Conservation (phyloP, 1,140 invertebrate species). For the Ooceraea biroi region DNA sequence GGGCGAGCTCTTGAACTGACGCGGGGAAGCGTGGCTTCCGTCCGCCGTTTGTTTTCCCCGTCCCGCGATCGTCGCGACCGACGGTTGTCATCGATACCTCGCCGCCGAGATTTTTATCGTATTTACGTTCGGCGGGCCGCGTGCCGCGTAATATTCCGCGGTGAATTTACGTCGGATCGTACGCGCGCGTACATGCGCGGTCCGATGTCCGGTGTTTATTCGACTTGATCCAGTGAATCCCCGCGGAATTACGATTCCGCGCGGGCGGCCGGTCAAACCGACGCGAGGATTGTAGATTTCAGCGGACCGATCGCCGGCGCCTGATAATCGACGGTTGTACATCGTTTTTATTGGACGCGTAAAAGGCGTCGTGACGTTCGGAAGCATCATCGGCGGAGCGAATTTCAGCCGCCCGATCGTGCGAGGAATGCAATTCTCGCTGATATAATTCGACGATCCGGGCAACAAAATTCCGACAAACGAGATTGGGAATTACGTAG, state of each 20-base stretch:
- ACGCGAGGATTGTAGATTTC: conserved; percentile 35
- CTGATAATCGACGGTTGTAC: background rate
- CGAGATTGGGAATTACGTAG: background rate
- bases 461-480: background rate
- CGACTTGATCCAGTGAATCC: background rate
- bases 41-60: conserved; percentile 20
- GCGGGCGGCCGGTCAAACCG: conserved; percentile 2
- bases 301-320: background rate
- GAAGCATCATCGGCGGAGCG: background rate
- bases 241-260: conserved; percentile 13
- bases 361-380: background rate
- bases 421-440: conserved; percentile 36
- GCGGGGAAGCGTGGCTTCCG: conserved; percentile 9
- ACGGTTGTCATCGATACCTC: conserved; percentile 34
- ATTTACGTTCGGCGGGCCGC: conserved; percentile 2
- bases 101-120: background rate
- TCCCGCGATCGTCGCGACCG: background rate
- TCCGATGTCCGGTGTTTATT: background rate
- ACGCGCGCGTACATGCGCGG: background rate
- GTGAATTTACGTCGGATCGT: background rate
- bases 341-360: background rate
- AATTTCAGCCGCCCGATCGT: background rate
- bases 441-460: background rate
- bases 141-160: background rate
- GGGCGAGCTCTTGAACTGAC: background rate